phyloP scores from a whole-genome alignment of 2,888 invertebrate genomes.

The Aspidiotus destructor region DNA sequence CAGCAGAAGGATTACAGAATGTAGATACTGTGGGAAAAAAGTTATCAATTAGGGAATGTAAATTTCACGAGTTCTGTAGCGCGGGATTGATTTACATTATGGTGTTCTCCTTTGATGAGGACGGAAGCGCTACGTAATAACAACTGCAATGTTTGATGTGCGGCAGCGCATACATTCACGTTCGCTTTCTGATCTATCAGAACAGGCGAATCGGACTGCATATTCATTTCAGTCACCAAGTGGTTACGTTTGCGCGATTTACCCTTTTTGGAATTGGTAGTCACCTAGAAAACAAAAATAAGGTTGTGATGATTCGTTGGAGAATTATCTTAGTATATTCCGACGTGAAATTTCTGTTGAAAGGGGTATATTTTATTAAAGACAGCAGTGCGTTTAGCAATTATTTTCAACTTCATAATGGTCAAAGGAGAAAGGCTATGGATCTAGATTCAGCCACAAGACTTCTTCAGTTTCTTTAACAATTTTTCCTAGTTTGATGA shows the following conservation, averaged over 20 bases:
- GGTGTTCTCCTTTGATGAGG: constrained; percentile 23
- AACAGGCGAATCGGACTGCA: not conserved
- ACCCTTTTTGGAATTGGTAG: not conserved
- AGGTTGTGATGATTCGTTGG: not conserved
- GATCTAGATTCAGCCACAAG: no score
- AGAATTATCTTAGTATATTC: no score
- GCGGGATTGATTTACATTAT: constrained; percentile 11
- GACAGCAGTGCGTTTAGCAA: no score
- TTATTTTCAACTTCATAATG: no score
- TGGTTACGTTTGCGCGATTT: constrained; percentile 12
- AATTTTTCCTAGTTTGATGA: no score
- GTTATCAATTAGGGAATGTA: not conserved
- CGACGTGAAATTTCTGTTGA: no score
- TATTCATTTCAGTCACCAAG: not conserved
- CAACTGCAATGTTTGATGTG: constrained; percentile 8
- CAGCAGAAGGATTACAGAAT: constrained; percentile 27
- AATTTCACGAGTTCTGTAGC: not conserved
- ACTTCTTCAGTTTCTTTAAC: no score
- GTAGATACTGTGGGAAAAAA: constrained; percentile 27
- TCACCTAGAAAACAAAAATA: constrained; percentile 1
- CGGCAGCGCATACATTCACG: not conserved
- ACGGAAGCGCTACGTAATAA: constrained; percentile 13
- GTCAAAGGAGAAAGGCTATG: no score
- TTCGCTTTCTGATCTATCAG: not conserved
- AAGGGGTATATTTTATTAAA: no score